Evolutionary conservation across 2,797 vertebrate genomes (phyloP).

Genomic region (Crypturellus tataupa): DNA sequence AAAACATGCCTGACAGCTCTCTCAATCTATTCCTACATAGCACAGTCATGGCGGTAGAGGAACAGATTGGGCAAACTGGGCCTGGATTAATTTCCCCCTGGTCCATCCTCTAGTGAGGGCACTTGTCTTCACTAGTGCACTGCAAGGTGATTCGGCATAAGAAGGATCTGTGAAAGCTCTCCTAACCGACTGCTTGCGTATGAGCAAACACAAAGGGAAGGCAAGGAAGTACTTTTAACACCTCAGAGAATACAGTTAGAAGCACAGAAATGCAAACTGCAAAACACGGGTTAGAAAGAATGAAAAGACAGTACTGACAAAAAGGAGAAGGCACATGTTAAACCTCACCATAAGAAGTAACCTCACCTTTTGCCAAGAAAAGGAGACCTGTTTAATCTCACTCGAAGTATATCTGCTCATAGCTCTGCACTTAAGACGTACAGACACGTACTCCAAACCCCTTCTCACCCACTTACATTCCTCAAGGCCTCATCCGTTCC

Average conservation of each 20-base stretch:
- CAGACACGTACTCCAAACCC: neutral
- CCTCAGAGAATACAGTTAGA: neutral
- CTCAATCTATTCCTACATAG: constrained; percentile 75
- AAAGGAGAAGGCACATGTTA: neutral
- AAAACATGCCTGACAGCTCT: constrained; percentile 67
- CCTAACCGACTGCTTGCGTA: constrained; percentile 58
- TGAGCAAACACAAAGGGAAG: constrained; percentile 31
- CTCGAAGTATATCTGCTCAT: neutral
- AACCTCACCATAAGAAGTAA: neutral
- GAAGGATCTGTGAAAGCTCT: constrained; percentile 56
- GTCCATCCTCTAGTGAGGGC: neutral
- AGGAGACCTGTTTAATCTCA: neutral
- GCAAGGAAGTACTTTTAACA: neutral
- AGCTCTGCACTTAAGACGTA: neutral
- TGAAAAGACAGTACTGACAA: neutral
- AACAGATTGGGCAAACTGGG: constrained; percentile 69
- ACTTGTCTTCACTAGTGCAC: neutral
- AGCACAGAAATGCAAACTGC: neutral
- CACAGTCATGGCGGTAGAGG: constrained; percentile 44
- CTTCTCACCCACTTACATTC: neutral
- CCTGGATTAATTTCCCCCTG: constrained; percentile 7
- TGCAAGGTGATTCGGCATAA: constrained; percentile 53
- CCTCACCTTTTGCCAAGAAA: neutral
- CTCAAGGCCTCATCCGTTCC: neutral
- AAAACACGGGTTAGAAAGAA: neutral